Base-by-base conservation (phyloP, 2,888 invertebrate genomes). In the Apodemia hepburni region DNA sequence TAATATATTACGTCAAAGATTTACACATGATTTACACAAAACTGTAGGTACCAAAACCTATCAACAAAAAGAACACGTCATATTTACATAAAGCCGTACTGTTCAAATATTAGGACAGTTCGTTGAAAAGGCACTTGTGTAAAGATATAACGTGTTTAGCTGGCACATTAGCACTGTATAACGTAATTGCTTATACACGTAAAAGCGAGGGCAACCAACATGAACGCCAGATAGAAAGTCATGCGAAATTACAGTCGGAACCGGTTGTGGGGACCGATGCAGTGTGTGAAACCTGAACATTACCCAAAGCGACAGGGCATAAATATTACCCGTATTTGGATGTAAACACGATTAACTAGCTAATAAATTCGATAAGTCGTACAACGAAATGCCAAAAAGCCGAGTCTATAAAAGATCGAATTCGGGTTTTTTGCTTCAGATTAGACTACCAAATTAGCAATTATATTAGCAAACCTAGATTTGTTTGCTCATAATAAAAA, bases 191-290 rank as follows among this genome's bases (percentile, higher is more conserved):
- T 49, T 51, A 61, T 29, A 38, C 58, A 68, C 47, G 64, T 61
- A 64, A 63, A 68, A 63, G 64, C 62, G 65, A 66, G 57, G 65
- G 67, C 64, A 62, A 29, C 60, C 57, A 61, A 62, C 66, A 64
- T 66, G 65, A 60, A 63, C 62, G 66, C 70, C 67, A 69, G 71
- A 77, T 84, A 82, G 84, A 86, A 85, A 85, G 84, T 80, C 75
- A 78, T 78, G 79, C 78, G 78, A 80, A 84, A 82, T 81, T 80
- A 47, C n/a, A 69, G 69, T 69, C 64, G 66, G 65, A 69, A 74
- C 76, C 76, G 73, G 77, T 77, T 73, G 71, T 62, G 62, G 64
- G 68, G 71, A 66, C 67, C 70, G 68, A 57, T 47, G 45, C 58
- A 63, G 72, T 71, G 73, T 74, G 78, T 76, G 76, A 79, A 81